These are phyloP conservation scores for Uloborus plumipes DNA, from an alignment of 2,888 invertebrate species.

Conservation along the genomic window DNA sequence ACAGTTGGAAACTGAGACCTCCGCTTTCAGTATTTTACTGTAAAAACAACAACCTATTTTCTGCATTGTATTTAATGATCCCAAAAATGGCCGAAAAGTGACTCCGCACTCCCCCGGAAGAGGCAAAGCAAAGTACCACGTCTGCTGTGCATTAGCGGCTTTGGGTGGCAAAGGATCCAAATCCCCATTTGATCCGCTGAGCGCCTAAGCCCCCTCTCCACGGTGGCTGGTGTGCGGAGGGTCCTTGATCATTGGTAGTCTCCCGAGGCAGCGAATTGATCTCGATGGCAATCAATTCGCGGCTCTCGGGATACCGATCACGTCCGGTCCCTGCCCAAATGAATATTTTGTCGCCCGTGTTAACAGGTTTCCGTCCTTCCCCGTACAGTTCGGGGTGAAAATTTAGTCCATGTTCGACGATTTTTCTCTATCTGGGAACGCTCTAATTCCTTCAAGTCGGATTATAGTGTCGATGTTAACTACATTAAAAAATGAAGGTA, in stretches of 20 bases:
- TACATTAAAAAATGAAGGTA: no score
- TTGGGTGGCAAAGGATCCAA: conserved; percentile 52
- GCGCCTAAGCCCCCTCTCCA: conserved; percentile 33
- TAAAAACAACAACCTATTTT: no score
- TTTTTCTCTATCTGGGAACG: no score
- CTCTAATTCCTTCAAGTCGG: no score
- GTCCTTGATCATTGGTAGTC: conserved; percentile 49
- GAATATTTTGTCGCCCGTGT: conserved; percentile 26
- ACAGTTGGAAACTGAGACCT: no score
- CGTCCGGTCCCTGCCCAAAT: conserved; percentile 25
- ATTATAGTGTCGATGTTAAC: no score
- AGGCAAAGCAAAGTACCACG: conserved; percentile 6
- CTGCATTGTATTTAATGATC: no score
- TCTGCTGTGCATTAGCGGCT: conserved; percentile 51
- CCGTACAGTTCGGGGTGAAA: no score
- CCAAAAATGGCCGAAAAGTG: no score
- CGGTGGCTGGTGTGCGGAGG: background rate
- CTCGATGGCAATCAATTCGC: conserved; percentile 28
- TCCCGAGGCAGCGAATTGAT: conserved; percentile 32
- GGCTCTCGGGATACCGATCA: conserved; percentile 25
- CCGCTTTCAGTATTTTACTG: no score
- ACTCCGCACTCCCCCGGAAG: background rate
- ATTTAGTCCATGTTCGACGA: no score
- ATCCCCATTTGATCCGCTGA: conserved; percentile 44
- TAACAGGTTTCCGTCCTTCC: background rate